A percentile compares a stretch with the other conserved stretches of the same genome.
Evolutionary conservation across 2,797 vertebrate species (phyloP).

Genomic region (Clamator glandarius): DNA sequence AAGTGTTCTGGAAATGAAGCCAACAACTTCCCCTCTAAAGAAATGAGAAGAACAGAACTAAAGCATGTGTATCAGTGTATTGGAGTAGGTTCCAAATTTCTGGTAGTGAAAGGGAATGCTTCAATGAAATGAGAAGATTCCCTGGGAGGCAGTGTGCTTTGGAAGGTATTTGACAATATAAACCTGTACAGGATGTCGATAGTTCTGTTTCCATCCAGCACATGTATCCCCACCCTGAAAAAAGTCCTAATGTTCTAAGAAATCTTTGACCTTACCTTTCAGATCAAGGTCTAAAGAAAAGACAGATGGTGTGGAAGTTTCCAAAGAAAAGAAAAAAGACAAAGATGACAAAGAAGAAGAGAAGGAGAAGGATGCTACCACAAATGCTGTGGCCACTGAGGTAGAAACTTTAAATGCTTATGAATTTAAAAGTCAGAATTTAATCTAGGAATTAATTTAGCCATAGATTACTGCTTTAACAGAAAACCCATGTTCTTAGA

Average conservation of each 20-base stretch:
- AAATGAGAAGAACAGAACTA: neutral
- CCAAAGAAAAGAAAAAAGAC: constrained; percentile 93
- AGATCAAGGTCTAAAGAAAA: constrained; percentile 92
- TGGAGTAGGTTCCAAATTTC: neutral
- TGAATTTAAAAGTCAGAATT: neutral
- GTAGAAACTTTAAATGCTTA: neutral
- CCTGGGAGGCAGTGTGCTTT: neutral
- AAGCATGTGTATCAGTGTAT: fast-evolving
- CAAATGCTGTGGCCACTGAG: constrained; percentile 66
- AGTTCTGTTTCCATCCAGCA: neutral
- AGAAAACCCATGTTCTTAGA: neutral
- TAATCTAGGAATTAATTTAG: neutral
- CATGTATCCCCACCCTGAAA: neutral
- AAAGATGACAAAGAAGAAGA: constrained; percentile 98
- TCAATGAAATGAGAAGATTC: neutral
- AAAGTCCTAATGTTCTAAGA: neutral
- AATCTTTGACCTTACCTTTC: neutral
- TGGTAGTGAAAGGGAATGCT: neutral
- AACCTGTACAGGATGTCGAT: neutral
- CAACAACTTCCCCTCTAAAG: neutral
- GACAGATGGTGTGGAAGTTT: constrained; percentile 83
- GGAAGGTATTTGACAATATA: neutral
- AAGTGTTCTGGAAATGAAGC: neutral
- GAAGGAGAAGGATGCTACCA: constrained; percentile 91
- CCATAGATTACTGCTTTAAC: neutral